Base-by-base conservation (phyloP, 1,140 invertebrate genomes). In the Drosophila nikananu region DNA sequence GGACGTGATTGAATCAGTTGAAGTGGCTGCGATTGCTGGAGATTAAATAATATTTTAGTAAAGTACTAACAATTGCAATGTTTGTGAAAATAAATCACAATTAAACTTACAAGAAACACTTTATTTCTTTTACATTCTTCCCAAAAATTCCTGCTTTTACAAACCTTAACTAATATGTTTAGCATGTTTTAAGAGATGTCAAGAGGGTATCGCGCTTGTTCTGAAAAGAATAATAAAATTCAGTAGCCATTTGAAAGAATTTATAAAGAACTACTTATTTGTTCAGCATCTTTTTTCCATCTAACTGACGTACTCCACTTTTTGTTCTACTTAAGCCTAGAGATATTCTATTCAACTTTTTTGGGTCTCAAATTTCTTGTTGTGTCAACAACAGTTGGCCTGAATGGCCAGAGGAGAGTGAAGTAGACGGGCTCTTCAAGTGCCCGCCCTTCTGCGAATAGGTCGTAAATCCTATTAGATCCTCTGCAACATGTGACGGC, bases 381-480 rank as follows among this genome's bases (percentile, higher is more conserved):
- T 84, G 82, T 84, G 78, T 73, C 70, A 73, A 86, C 74, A 84
- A 86, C 82, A 86, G 73, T 71, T 58, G 68, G 74, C 41, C 23
- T 57, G 70, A 71, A 67, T 71, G 63, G 17, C 7, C 3, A 37
- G 17, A 63, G 19, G 32, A 35, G 52, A 37, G 12, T 30, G 32
- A 32, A 32, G 30, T 3, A 49, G 51, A n/a, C n/a, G 52, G 35
- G 32, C 37, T 76, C 42, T 67, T 72, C 67, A 64, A 67, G 77
- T 65, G 52, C 71, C 67, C 52, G 63, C 60, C 60, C 61, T 82
- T 67, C 54, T 65, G 37, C 57, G 76, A 80, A 86, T 63, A 61
- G 82, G 74, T 84, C 82, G 74, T 81, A 86, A 86, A 84, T 84
- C 82, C 82, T 86, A 84, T 84, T 84, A 84, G 74, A 86, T 78